Percentiles rank a stretch among this genome's conserved stretches.
Evolutionary conservation across 2,113 vertebrate species (phyloP).

Genomic region (Mesembrinibis cayennensis): DNA sequence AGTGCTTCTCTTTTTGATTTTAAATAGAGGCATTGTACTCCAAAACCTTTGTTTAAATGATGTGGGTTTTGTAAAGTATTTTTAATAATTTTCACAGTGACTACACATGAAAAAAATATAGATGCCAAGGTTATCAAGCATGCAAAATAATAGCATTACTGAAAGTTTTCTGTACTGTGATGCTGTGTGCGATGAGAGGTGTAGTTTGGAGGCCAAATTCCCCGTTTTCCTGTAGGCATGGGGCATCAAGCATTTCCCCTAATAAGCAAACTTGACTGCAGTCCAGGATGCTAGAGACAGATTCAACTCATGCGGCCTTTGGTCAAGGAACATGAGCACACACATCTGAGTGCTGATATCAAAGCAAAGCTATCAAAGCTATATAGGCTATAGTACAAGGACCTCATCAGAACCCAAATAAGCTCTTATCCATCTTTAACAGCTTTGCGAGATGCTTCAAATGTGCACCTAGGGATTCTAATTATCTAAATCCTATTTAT

Average conservation of each 20-base stretch:
- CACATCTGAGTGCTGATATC: background rate
- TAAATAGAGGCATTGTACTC: background rate
- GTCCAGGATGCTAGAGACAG: background rate
- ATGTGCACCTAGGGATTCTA: background rate
- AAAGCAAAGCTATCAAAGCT: background rate
- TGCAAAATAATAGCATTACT: background rate
- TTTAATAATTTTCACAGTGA: background rate
- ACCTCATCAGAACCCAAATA: background rate
- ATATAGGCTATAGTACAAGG: background rate
- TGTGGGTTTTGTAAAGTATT: background rate
- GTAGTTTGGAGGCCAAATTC: background rate
- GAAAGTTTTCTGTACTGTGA: background rate
- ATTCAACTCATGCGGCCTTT: background rate
- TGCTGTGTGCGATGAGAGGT: background rate
- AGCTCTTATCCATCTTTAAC: background rate
- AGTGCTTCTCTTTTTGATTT: background rate
- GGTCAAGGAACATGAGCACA: background rate
- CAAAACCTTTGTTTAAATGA: background rate
- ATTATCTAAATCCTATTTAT: background rate
- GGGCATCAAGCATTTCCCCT: background rate
- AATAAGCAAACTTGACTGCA: background rate
- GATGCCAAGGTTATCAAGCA: background rate
- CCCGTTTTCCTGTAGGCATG: rapidly evolving
- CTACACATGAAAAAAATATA: background rate
- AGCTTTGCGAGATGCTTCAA: background rate